A percentile compares a stretch with the other conserved stretches of the same genome.
phyloP scores from a whole-genome alignment of 1,140 invertebrate species.

The Grapholita molesta region DNA sequence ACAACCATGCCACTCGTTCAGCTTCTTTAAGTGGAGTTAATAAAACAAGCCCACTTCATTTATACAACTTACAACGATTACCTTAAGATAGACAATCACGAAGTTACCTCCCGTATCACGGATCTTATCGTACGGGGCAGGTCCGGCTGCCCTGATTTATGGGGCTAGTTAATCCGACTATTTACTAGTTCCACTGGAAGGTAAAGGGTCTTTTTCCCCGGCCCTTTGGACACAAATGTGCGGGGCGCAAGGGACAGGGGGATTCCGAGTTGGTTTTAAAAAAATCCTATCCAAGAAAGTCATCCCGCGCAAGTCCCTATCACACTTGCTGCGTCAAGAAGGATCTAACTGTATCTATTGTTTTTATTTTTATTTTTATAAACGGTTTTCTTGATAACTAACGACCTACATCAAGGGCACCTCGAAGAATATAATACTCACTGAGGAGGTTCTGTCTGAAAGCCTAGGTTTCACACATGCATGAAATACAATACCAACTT shows the following conservation, averaged over 20 bases:
- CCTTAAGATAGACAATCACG: background rate
- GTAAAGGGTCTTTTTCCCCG: constrained; percentile 68
- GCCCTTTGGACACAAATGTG: constrained; percentile 38
- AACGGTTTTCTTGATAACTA: too few relatives aligned
- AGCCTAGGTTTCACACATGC: too few relatives aligned
- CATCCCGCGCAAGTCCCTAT: too few relatives aligned
- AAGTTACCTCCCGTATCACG: background rate
- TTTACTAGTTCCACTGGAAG: constrained; percentile 75
- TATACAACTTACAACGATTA: background rate
- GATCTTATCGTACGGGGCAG: background rate
- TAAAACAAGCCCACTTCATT: background rate
- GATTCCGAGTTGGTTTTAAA: background rate
- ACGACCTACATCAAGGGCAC: too few relatives aligned
- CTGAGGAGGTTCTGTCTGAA: too few relatives aligned
- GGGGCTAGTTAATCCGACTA: constrained; percentile 70
- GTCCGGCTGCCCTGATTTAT: constrained; percentile 49
- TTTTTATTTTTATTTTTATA: too few relatives aligned
- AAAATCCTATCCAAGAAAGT: too few relatives aligned
- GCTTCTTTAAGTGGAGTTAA: background rate
- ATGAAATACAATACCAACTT: too few relatives aligned
- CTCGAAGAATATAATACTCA: too few relatives aligned
- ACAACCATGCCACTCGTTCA: too few relatives aligned
- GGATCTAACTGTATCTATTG: too few relatives aligned
- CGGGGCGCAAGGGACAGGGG: constrained; percentile 21
- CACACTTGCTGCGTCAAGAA: too few relatives aligned